Evolutionary conservation across 2,888 invertebrate genomes (phyloP).

Genomic region (Papilio elwesi): DNA sequence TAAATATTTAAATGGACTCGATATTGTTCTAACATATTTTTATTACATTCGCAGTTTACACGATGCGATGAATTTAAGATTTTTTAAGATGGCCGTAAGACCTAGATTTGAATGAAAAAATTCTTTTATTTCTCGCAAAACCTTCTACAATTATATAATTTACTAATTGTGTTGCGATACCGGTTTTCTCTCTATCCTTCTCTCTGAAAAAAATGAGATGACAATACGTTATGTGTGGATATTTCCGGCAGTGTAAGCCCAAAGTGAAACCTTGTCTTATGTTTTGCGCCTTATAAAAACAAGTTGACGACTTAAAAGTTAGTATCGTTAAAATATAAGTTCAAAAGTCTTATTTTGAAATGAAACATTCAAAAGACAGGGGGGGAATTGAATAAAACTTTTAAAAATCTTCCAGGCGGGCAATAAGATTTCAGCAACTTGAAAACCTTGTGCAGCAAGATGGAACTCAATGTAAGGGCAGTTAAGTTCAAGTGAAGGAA

Average conservation of each 20-base stretch:
- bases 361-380: conserved; percentile 29
- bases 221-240: too few relatives aligned
- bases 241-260: too few relatives aligned
- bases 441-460: conserved; percentile 1
- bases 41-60: background rate
- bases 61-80: too few relatives aligned
- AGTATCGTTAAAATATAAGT: background rate
- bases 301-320: conserved; percentile 23
- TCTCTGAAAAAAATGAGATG: too few relatives aligned
- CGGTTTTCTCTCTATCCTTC: too few relatives aligned
- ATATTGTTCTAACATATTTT: background rate
- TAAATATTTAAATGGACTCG: conserved; percentile 21
- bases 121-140: background rate
- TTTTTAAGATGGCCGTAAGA: too few relatives aligned
- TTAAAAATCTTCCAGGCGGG: background rate
- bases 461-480: too few relatives aligned
- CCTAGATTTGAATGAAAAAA: too few relatives aligned
- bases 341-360: conserved; percentile 26
- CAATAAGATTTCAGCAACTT: conserved; percentile 4
- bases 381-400: conserved; percentile 26
- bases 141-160: too few relatives aligned
- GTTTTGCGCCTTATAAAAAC: too few relatives aligned
- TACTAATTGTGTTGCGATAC: too few relatives aligned
- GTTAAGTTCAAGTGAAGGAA: background rate
- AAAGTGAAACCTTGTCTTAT: too few relatives aligned